Percentiles rank a stretch among this genome's conserved stretches.
These are phyloP conservation scores for Sesamia inferens DNA, from an alignment of 2,888 invertebrate species.

Conservation along the genomic window DNA sequence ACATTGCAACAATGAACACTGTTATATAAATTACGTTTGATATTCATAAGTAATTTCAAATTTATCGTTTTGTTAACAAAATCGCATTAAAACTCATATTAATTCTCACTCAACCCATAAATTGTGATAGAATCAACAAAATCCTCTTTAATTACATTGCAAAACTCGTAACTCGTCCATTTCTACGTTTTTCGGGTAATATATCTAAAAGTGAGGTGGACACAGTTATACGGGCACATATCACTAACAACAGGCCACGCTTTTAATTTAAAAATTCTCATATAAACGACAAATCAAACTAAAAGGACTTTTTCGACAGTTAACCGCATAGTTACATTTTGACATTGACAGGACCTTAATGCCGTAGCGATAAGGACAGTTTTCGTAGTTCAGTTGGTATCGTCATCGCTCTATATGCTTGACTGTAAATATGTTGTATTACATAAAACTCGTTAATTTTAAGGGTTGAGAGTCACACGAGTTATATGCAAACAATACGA, in stretches of 20 bases:
- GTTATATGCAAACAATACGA: neutral
- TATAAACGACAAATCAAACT: constrained; percentile 36
- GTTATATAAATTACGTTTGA: neutral
- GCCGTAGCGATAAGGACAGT: neutral
- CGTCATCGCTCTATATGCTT: neutral
- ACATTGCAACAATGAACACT: neutral
- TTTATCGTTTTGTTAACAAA: neutral
- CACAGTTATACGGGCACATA: constrained; percentile 15
- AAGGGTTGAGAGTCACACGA: neutral
- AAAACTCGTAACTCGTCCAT: constrained; percentile 27
- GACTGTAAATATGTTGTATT: constrained; percentile 2
- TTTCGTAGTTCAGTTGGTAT: neutral
- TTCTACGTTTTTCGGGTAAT: constrained; percentile 32
- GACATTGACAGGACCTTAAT: neutral
- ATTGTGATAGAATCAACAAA: constrained; percentile 29
- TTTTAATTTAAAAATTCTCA: constrained; percentile 46
- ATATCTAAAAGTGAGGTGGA: constrained; percentile 28
- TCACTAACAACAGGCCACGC: constrained; percentile 22
- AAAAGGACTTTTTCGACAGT: constrained; percentile 10
- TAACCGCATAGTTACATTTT: neutral
- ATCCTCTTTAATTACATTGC: constrained; percentile 40
- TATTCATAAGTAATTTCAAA: neutral
- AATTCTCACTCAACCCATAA: constrained; percentile 24
- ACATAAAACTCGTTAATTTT: constrained; percentile 17
- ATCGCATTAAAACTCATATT: constrained; percentile 17